phyloP scores from a whole-genome alignment of 2,797 vertebrate genomes.

The Artibeus lituratus region DNA sequence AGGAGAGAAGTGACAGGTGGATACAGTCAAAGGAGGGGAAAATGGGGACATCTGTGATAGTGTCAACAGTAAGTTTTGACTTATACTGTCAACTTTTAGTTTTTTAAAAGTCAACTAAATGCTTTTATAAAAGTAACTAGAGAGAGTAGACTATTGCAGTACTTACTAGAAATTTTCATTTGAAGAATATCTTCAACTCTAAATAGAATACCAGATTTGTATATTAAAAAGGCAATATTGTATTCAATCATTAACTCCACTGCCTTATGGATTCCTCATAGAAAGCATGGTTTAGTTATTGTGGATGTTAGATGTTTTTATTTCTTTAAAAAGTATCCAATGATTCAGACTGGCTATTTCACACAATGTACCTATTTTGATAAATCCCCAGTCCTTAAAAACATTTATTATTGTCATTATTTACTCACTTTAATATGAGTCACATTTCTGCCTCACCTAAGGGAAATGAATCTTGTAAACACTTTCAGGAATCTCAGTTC shows the following conservation, averaged over 20 bases:
- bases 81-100: not conserved
- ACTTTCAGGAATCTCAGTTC: conserved; percentile 25
- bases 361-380: not conserved
- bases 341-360: conserved; percentile 12
- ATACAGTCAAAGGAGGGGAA: not conserved
- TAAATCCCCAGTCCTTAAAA: not conserved
- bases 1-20: not conserved
- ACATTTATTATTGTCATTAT: not conserved
- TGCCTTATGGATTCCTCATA: not conserved
- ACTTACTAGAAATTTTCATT: not conserved
- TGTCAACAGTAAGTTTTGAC: not conserved
- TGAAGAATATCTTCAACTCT: not conserved
- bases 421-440: conserved; percentile 12
- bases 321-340: not conserved
- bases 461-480: not conserved
- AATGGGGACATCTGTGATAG: not conserved
- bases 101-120: not conserved
- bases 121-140: not conserved
- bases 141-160: not conserved
- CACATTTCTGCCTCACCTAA: not conserved
- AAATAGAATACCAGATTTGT: not conserved
- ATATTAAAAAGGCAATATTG: not conserved
- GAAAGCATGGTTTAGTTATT: not conserved
- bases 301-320: not conserved
- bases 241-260: not conserved